phyloP scores from a whole-genome alignment of 2,113 vertebrate species.

The Eolophus roseicapilla region DNA sequence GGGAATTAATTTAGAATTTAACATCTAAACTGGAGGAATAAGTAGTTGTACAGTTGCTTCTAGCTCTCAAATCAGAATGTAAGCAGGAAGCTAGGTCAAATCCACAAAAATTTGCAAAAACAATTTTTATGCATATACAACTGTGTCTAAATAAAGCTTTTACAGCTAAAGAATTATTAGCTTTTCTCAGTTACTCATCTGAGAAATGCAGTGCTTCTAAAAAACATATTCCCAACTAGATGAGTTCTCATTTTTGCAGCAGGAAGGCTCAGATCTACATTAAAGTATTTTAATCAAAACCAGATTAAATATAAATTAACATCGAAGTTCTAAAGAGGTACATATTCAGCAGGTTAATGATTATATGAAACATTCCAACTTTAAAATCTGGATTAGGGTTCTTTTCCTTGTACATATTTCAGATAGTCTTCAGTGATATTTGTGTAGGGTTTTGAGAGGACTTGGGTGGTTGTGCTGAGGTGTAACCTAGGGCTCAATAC shows the following conservation, averaged over 20 bases:
- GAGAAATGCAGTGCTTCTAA: not conserved
- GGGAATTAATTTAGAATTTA: not conserved
- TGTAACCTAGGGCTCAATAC: not conserved
- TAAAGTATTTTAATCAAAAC: not conserved
- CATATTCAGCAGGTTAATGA: not conserved
- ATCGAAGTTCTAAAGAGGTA: not conserved
- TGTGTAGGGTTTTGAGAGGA: not conserved
- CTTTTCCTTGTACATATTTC: not conserved
- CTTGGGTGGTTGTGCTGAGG: not conserved
- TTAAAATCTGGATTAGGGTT: not conserved
- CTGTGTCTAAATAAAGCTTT: not conserved
- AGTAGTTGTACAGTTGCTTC: not conserved
- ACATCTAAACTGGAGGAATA: not conserved
- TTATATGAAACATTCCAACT: not conserved
- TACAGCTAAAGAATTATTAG: not conserved
- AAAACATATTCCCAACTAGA: not conserved
- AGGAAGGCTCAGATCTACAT: not conserved
- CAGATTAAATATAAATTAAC: not conserved
- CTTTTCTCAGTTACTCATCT: not conserved
- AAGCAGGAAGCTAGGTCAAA: not conserved
- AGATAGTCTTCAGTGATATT: not conserved
- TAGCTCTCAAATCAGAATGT: not conserved
- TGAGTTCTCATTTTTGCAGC: not conserved
- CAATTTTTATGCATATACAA: not conserved
- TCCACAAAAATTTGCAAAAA: not conserved